A percentile compares a stretch with the other conserved stretches of the same genome.
Evolutionary conservation across 2,113 vertebrate genomes (phyloP).

Genomic region (Amblyopsis rosae): DNA sequence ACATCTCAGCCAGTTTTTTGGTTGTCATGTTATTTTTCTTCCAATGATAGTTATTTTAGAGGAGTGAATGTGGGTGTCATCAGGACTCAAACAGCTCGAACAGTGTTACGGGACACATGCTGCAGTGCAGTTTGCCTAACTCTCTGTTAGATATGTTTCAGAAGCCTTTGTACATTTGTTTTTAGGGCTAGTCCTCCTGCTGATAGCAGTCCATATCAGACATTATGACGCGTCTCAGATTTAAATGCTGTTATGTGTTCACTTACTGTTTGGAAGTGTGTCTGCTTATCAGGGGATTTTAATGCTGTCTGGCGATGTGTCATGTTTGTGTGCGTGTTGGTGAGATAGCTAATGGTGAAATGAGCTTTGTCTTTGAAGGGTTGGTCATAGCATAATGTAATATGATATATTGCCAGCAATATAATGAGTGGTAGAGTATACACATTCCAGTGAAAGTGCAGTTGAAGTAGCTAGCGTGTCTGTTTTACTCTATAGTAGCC

Average conservation of each 20-base stretch:
- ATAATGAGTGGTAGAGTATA: no score
- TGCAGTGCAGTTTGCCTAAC: neutral
- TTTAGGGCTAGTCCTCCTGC: slow-evolving; percentile 34
- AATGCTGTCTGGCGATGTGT: slow-evolving; percentile 18
- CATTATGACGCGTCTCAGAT: slow-evolving; percentile 20
- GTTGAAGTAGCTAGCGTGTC: no score
- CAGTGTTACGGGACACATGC: no score
- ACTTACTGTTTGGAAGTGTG: slow-evolving; percentile 5
- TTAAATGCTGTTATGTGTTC: slow-evolving; percentile 33
- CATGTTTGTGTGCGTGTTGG: slow-evolving; percentile 7
- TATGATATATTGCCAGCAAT: neutral
- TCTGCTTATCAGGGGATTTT: slow-evolving; percentile 28
- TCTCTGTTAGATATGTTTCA: neutral
- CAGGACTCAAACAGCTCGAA: no score
- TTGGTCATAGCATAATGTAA: neutral
- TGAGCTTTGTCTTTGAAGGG: neutral
- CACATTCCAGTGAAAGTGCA: no score
- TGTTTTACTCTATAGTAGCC: no score
- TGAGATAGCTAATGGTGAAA: slow-evolving; percentile 4
- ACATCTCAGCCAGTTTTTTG: no score
- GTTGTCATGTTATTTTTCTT: no score
- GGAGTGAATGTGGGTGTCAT: no score
- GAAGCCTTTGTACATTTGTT: slow-evolving; percentile 34
- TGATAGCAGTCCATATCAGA: slow-evolving; percentile 32
- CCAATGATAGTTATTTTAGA: no score